Base-by-base conservation (phyloP, 2,888 invertebrate species). In the Agriopis marginaria region DNA sequence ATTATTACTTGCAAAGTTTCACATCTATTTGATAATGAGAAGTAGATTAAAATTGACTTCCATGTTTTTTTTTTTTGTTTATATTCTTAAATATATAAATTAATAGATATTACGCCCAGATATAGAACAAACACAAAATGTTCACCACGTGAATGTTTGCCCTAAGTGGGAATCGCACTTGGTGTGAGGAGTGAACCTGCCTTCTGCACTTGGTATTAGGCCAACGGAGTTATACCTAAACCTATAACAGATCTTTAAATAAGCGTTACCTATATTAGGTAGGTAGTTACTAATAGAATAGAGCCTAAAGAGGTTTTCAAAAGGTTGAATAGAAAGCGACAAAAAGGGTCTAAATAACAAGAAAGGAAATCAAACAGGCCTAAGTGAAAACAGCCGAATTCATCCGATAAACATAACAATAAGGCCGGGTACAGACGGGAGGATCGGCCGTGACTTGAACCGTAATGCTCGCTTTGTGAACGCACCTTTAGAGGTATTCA, bases 401-500 rank as follows among this genome's bases (percentile, higher is more conserved):
- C 39, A 32, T 59, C 40, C 55, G 55, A 61, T 64, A 56, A 69
- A 62, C 62, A 65, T 70, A 58, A 65, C 69, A 65, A 58, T 66
- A 63, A 66, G 58, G 53, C 47, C 42, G 58, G 45, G 66, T 42
- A 47, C 61, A 62, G 61, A 68, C 58, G 51, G 51, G 17, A 44
- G 62, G 67, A 51, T 40, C 42, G 59, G 49, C 62, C 69, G 70
- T 70, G 70, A 70, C 66, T 63, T 62, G 70, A 49, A 70, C 47
- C 58, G 60, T 60, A 68, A 68, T 68, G 61, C 63, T 9, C 63
- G 42, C 68, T 64, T 64, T 63, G 64, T 68, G 45, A 55, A 42
- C 55, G 17, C 55, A 63, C 49, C 54, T 61, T 64, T 51, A 64
- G 14, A 11, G 45, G 53, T 58, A 68, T 58, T 68, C 61, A 60